A percentile compares a stretch with the other conserved stretches of the same genome.
phyloP scores from a whole-genome alignment of 2,888 invertebrate genomes.

The Melanchra persicariae region DNA sequence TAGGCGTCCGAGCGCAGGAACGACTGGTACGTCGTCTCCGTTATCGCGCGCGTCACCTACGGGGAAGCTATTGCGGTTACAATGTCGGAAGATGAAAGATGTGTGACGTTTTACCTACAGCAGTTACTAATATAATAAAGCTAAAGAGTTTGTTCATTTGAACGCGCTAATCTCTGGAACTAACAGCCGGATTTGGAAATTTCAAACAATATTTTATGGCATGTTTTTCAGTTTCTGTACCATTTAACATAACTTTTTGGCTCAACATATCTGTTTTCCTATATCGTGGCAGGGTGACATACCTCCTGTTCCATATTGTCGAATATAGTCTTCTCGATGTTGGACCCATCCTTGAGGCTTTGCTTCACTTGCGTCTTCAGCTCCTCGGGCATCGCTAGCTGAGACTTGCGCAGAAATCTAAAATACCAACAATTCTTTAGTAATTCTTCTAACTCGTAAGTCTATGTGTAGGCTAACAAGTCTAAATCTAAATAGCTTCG shows the following conservation, averaged over 20 bases:
- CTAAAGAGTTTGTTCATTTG: too few relatives aligned
- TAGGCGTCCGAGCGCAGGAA: slow-evolving; percentile 98
- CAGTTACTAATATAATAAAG: too few relatives aligned
- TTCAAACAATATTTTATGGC: too few relatives aligned
- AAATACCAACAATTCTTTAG: slow-evolving; percentile 54
- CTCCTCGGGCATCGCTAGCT: slow-evolving; percentile 95
- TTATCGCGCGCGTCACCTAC: slow-evolving; percentile 95
- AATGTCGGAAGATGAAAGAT: slow-evolving; percentile 12
- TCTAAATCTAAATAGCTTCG: too few relatives aligned
- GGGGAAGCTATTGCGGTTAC: slow-evolving; percentile 27
- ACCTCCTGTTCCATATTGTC: slow-evolving; percentile 95
- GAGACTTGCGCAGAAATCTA: slow-evolving; percentile 95
- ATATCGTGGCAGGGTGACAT: background rate
- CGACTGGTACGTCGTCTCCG: slow-evolving; percentile 96
- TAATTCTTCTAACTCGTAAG: background rate
- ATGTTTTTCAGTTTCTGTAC: too few relatives aligned
- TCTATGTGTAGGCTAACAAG: background rate
- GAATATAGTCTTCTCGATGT: slow-evolving; percentile 95
- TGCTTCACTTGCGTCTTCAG: slow-evolving; percentile 94
- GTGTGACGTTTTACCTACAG: too few relatives aligned
- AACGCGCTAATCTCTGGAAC: too few relatives aligned
- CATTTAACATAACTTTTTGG: too few relatives aligned
- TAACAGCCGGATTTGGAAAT: too few relatives aligned
- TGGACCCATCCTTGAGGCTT: slow-evolving; percentile 93
- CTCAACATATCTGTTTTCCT: background rate